phyloP scores from a whole-genome alignment of 1,140 invertebrate genomes.

The Leptopilina clavipes region DNA sequence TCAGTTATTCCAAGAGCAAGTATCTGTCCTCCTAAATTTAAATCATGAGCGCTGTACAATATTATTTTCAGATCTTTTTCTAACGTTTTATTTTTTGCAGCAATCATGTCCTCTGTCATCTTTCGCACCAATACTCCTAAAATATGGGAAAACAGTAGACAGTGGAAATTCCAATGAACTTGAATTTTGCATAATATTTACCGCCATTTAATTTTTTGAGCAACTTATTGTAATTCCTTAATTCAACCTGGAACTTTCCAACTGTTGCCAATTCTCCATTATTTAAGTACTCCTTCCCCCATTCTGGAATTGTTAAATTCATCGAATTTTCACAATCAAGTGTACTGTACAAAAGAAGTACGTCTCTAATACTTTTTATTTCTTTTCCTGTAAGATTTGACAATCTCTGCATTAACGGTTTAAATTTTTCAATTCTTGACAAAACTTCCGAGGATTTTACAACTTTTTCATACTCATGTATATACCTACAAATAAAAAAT shows the following conservation, averaged over 20 bases:
- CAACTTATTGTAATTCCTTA: slow-evolving; percentile 69
- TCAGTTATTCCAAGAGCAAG: slow-evolving; percentile 79
- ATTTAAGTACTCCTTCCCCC: slow-evolving; percentile 61
- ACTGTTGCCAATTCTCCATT: slow-evolving; percentile 67
- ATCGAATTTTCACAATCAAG: slow-evolving; percentile 58
- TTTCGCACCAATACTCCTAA: slow-evolving; percentile 76
- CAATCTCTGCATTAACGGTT: slow-evolving; percentile 33
- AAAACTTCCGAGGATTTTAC: slow-evolving; percentile 9
- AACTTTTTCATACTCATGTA: slow-evolving; percentile 10
- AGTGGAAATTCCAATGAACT: not conserved
- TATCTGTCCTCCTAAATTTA: slow-evolving; percentile 80
- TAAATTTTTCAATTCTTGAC: not conserved
- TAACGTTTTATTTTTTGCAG: slow-evolving; percentile 63
- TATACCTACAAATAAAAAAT: slow-evolving; percentile 11
- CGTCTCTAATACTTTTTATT: not conserved
- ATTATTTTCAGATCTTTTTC: slow-evolving; percentile 72
- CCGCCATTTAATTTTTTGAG: slow-evolving; percentile 71
- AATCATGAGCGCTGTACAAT: slow-evolving; percentile 82
- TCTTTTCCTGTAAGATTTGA: slow-evolving; percentile 34
- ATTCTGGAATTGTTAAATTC: slow-evolving; percentile 76
- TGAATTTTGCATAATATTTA: slow-evolving; percentile 51
- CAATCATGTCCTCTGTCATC: slow-evolving; percentile 72
- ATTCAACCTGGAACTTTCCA: slow-evolving; percentile 72
- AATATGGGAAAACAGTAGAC: slow-evolving; percentile 23
- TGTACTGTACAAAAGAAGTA: slow-evolving; percentile 37